Evolutionary conservation across 2,797 vertebrate species (phyloP).

Genomic region (Bryconaethiops microstoma): DNA sequence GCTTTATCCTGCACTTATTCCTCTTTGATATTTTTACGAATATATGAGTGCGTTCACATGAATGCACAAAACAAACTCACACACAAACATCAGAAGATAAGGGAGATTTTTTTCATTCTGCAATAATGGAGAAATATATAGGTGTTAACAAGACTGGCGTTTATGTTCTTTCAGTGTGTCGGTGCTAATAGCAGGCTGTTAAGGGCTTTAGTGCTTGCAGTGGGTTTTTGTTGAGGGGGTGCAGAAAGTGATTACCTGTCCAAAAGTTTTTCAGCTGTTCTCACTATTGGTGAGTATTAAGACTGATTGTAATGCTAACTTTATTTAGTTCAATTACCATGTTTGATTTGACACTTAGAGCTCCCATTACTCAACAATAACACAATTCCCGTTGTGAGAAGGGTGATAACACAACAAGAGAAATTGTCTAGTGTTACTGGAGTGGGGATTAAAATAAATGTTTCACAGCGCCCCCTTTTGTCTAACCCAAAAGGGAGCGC

Average conservation of each 20-base stretch:
- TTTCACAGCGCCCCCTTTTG: constrained; percentile 50
- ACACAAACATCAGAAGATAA: constrained; percentile 36
- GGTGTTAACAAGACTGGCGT: constrained; percentile 37
- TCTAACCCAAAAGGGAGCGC: neutral
- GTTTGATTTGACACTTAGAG: constrained; percentile 37
- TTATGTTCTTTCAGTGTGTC: constrained; percentile 18
- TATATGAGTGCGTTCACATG: constrained; percentile 66
- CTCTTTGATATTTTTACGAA: constrained; percentile 65
- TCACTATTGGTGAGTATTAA: neutral
- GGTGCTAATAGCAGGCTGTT: constrained; percentile 18
- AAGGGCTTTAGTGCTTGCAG: constrained; percentile 17
- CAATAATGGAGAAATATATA: constrained; percentile 24
- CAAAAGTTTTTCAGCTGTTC: constrained; percentile 8
- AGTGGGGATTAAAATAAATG: constrained; percentile 15
- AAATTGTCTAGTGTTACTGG: neutral
- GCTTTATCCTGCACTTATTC: constrained; percentile 81
- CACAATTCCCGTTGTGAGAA: neutral
- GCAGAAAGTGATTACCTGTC: constrained; percentile 11
- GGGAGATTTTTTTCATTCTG: neutral
- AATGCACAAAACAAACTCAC: constrained; percentile 61
- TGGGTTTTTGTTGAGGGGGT: constrained; percentile 1
- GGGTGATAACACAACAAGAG: neutral
- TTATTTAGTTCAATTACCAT: neutral
- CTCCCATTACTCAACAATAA: constrained; percentile 9
- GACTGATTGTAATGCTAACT: constrained; percentile 19